Evolutionary conservation across 2,888 invertebrate species (phyloP), one percentile per base, ranked within the genome.

Genomic region (Mythimna impura): DNA sequence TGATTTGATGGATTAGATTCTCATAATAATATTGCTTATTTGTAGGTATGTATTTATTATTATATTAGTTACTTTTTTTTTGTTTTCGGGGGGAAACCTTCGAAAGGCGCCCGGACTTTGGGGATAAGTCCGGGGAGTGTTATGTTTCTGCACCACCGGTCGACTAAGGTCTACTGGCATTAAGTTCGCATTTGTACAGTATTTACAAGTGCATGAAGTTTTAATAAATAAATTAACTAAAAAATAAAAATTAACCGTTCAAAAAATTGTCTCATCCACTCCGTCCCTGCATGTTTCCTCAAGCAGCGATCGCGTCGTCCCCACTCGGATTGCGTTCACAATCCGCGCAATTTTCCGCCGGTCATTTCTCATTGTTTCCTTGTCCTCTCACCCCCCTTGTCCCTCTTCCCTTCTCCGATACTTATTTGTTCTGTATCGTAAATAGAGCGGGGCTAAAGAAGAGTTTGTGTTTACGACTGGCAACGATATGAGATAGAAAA

Each of bases 281-380:
- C 86, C 94, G 86, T 77, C 89, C 91, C 92, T 87, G 89, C 30
- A 54, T 65, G 75, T 83, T 87, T 87, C 84, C 89, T 90, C 87
- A 89, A 90, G 88, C 86, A 89, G 91, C 86, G 89, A 88, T 89
- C 90, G 89, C 89, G 88, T 86, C 89, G 89, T 88, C 90, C 90
- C 86, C 90, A 87, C 86, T 87, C 89, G 93, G 92, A 92, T 94
- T 84, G 92, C 91, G 89, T 84, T 88, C 89, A 83, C 86, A 93
- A 94, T 94, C 95, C 94, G 90, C 89, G 93, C 96, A 96, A 96
- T 96, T 96, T 96, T 93, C 94, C 93, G 92, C 89, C 94, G 95
- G 95, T 96, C 96, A 96, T 96, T 95, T 96, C 93, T 96, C 96
- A 96, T 96, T 94, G 96, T 96, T 95, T 75, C 87, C 89, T 85